These are phyloP conservation scores for Athripsodes cinereus DNA, from an alignment of 2,888 invertebrate species.

Conservation along the genomic window DNA sequence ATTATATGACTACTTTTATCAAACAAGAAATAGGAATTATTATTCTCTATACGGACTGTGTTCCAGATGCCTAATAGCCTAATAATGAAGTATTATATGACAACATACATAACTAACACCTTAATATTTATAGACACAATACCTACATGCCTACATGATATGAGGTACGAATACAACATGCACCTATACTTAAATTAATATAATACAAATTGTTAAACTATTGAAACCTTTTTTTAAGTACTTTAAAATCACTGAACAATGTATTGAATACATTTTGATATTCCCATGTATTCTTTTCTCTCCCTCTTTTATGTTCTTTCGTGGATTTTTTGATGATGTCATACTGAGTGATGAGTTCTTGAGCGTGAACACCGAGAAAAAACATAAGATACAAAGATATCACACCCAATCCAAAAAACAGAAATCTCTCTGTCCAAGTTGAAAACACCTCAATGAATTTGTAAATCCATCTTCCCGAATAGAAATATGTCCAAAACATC, in stretches of 20 bases:
- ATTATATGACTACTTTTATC: too few species aligned
- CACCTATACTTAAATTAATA: too few species aligned
- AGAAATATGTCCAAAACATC: conserved; percentile 32
- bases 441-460: conserved; percentile 32
- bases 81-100: too few species aligned
- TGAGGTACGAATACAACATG: too few species aligned
- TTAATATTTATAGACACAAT: too few species aligned
- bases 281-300: background rate
- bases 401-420: conserved; percentile 6
- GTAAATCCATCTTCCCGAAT: conserved; percentile 36
- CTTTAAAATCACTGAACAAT: background rate
- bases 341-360: conserved; percentile 9
- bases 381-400: conserved; percentile 9
- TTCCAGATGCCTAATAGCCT: too few species aligned
- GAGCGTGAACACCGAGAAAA: conserved; percentile 12
- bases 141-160: too few species aligned
- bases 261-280: background rate
- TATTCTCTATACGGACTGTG: too few species aligned
- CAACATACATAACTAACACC: too few species aligned
- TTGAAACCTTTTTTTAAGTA: background rate
- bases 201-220: too few species aligned
- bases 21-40: too few species aligned
- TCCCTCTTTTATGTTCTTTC: too few species aligned
- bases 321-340: background rate
- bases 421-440: conserved; percentile 30